phyloP scores from a whole-genome alignment of 2,888 invertebrate species.

The Leucophora obtusa region DNA sequence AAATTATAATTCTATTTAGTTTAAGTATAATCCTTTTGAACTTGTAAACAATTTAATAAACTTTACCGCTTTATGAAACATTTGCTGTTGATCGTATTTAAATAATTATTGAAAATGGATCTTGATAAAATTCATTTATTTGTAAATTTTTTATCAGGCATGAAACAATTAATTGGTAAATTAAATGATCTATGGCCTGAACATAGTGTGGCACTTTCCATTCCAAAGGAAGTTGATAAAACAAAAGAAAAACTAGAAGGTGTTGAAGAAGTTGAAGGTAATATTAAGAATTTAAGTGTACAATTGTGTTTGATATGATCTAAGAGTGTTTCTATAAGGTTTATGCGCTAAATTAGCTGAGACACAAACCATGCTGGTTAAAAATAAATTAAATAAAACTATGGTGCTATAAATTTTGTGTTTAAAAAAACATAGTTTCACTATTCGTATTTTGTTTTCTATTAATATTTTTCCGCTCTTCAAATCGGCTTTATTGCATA shows the following conservation, averaged over 20 bases:
- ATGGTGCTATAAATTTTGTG: too few relatives aligned
- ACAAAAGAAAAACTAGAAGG: constrained; percentile 76
- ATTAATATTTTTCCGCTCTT: too few relatives aligned
- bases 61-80: constrained; percentile 12
- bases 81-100: constrained; percentile 29
- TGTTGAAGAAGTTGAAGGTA: constrained; percentile 76
- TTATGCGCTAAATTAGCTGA: neutral
- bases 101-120: neutral
- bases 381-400: too few relatives aligned
- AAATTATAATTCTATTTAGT: neutral
- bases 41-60: neutral
- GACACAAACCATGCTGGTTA: neutral
- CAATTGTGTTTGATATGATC: neutral
- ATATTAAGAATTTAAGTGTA: constrained; percentile 5
- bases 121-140: constrained; percentile 29
- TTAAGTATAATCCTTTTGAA: constrained; percentile 2
- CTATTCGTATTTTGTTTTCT: too few relatives aligned
- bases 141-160: constrained; percentile 68
- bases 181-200: constrained; percentile 78
- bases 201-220: constrained; percentile 78
- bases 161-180: constrained; percentile 78
- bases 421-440: too few relatives aligned
- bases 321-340: neutral
- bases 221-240: constrained; percentile 78
- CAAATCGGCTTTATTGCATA: too few relatives aligned